These are phyloP conservation scores for Heloderma charlesbogerti DNA, from an alignment of 2,113 vertebrate genomes.

Conservation along the genomic window DNA sequence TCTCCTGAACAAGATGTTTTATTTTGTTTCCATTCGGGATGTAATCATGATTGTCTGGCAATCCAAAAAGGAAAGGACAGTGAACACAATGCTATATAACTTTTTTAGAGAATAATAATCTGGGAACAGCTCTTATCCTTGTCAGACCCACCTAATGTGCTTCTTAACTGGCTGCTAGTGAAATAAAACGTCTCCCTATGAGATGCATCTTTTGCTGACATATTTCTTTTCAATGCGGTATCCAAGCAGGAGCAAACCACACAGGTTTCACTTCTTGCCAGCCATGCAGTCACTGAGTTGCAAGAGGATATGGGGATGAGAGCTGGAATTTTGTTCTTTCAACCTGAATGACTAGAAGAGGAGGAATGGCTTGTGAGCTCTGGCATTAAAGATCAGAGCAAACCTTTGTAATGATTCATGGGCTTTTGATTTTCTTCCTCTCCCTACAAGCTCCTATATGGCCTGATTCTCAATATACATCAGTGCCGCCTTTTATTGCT, in stretches of 20 bases:
- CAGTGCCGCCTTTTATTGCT: conserved; percentile 58
- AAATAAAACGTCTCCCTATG: not conserved
- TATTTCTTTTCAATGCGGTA: not conserved
- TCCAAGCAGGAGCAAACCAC: not conserved
- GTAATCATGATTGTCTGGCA: not conserved
- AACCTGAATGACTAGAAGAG: conserved; percentile 19
- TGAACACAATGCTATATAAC: not conserved
- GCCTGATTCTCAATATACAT: conserved; percentile 46
- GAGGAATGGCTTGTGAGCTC: conserved; percentile 5
- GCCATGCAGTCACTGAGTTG: not conserved
- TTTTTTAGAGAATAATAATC: not conserved
- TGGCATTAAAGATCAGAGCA: conserved; percentile 58
- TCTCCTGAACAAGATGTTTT: not conserved
- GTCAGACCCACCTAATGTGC: not conserved
- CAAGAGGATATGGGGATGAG: not conserved
- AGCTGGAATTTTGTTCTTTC: conserved; percentile 19
- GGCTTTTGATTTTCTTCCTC: conserved; percentile 35
- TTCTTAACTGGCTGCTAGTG: not conserved
- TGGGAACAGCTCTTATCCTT: not conserved
- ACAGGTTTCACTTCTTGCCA: conserved; percentile 19
- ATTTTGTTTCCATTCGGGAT: not conserved
- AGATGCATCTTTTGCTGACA: not conserved
- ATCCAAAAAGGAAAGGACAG: not conserved
- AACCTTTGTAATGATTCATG: conserved; percentile 52
- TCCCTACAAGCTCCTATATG: not conserved